Base-by-base conservation (phyloP, 2,113 vertebrate species). In the Eubucco bourcierii region DNA sequence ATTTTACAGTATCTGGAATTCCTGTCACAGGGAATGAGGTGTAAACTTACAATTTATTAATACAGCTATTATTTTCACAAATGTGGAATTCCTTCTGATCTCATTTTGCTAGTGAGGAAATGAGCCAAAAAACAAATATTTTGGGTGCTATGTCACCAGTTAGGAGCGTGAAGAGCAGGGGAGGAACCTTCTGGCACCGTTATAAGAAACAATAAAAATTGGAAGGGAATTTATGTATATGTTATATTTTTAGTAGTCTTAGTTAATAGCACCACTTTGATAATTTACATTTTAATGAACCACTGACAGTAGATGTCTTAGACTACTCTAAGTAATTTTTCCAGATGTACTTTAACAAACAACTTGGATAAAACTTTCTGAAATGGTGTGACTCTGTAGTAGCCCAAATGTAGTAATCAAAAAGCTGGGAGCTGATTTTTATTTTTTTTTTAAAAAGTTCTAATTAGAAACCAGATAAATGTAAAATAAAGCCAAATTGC, bases 211-310 rank as follows among this genome's bases (percentile, higher is more conserved):
- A 28, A n/a, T 61, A 63, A 91, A 88, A 95, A 72, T 23, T 56
- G 29, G 41, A 80, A 88, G 80, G 68, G 7, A 93, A 73, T 59
- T 77, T 29, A 60, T 52, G 65, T 83, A 44, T 64, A 46, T 73
- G 37, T 84, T 85, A 68, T 46, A 71, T 78, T 91, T 91, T 87
- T 78, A 81, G 25, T 68, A 91, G 59, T 77, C 39, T 72, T 93
- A 71, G 71, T 61, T 88, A 23, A 74, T 39, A 89, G 55, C 68
- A 89, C 63, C 60, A 18, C 68, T 83, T 75, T 88, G 46, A 75
- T 71, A 90, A 67, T 76, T 89, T 96, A 13, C 46, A 80, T 89
- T 78, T 83, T 90, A 92, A 85, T 66, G 39, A 94, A 88, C 15
- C 64, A 71, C 68, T 34, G 63, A 71, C 50, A 53, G 34, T 75